Evolutionary conservation across 1,140 invertebrate genomes (phyloP).

Genomic region (Aphaenogaster floridana): DNA sequence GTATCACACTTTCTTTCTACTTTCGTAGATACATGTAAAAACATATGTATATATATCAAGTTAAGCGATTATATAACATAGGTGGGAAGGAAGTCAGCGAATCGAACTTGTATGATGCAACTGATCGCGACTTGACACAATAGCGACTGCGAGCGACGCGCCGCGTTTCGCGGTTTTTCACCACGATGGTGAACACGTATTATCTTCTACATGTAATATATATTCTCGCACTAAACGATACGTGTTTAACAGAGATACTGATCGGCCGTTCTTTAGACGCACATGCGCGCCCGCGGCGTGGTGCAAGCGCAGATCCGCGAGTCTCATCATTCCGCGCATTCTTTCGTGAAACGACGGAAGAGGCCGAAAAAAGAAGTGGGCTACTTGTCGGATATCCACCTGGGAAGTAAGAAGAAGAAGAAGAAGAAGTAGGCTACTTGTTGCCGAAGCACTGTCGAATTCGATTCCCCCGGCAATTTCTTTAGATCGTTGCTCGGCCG

Average conservation of each 20-base stretch:
- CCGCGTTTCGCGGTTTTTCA: background rate
- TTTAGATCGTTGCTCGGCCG: background rate
- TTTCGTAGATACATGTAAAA: background rate
- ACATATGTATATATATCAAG: background rate
- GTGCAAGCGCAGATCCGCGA: slow-evolving; percentile 41
- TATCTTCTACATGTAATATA: slow-evolving; percentile 19
- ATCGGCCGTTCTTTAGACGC: background rate
- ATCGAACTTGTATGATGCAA: background rate
- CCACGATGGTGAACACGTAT: background rate
- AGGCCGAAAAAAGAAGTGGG: background rate
- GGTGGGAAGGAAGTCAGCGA: background rate
- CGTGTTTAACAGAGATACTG: slow-evolving; percentile 32
- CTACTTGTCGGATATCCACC: background rate
- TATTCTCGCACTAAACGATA: slow-evolving; percentile 10
- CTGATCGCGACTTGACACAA: background rate
- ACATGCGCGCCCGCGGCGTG: slow-evolving; percentile 49
- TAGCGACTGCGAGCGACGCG: background rate
- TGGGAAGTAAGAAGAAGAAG: too few species aligned
- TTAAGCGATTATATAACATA: background rate
- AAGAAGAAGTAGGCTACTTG: background rate
- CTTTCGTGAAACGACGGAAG: background rate
- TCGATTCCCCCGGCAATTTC: background rate
- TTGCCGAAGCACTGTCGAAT: background rate
- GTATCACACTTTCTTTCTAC: background rate
- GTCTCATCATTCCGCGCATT: background rate